Percentiles rank a stretch among this genome's conserved stretches.
Evolutionary conservation across 2,797 vertebrate genomes (phyloP).

Genomic region (Premnoplex brunnescens): DNA sequence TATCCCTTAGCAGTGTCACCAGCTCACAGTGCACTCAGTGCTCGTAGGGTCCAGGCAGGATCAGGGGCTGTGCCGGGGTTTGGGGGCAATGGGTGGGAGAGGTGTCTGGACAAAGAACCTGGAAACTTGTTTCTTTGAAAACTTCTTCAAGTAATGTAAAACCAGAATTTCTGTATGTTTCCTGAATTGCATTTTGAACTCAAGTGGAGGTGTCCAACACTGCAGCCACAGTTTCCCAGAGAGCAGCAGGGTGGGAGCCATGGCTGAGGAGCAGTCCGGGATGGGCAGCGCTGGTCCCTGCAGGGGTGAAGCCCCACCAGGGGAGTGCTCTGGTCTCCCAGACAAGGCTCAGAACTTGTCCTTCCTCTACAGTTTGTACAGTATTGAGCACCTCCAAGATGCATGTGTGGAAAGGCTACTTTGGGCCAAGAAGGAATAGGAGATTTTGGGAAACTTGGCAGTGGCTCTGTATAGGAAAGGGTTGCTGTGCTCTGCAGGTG

Average conservation of each 20-base stretch:
- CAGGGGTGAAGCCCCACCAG: not conserved
- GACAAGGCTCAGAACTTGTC: accelerated
- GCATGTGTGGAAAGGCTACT: accelerated
- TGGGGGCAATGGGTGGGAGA: not conserved
- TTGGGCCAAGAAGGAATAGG: not conserved
- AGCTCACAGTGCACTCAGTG: not conserved
- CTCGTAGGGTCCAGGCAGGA: accelerated
- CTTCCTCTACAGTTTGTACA: not conserved
- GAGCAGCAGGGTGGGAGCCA: not conserved
- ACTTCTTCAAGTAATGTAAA: not conserved
- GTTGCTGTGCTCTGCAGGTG: not conserved
- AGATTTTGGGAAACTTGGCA: accelerated
- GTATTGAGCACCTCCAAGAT: accelerated
- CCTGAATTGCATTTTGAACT: not conserved
- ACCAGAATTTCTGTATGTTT: not conserved
- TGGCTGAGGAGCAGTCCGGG: not conserved
- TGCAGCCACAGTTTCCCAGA: accelerated
- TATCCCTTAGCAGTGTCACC: not conserved
- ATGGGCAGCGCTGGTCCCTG: not conserved
- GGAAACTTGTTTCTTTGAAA: not conserved
- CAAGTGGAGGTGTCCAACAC: not conserved
- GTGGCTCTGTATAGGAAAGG: not conserved
- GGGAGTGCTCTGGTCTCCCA: not conserved
- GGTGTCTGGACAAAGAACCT: not conserved
- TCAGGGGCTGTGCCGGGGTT: accelerated